Conservation (phyloP, 2,888 invertebrate species). For the Crepidodera aurea region DNA sequence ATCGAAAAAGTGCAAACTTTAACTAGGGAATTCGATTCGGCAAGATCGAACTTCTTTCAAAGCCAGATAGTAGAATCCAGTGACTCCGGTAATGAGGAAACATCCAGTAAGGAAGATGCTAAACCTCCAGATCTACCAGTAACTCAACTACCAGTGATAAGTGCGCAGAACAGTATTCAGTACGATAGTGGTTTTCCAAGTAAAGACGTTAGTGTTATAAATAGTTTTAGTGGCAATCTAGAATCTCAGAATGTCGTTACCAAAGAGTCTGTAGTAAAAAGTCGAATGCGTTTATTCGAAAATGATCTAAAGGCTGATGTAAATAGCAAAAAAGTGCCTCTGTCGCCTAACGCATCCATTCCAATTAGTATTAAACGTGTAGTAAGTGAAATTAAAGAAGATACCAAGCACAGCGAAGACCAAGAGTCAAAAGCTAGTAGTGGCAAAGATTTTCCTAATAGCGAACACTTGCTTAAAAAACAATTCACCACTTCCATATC, state of each 20-base stretch:
- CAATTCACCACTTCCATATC: background rate
- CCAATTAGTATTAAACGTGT: constrained; percentile 30
- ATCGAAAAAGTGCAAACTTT: constrained; percentile 41
- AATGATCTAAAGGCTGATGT: constrained; percentile 47
- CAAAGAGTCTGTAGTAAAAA: constrained; percentile 61
- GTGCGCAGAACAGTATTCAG: constrained; percentile 29
- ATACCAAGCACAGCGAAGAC: constrained; percentile 23
- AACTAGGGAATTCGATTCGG: constrained; percentile 50
- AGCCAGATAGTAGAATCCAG: constrained; percentile 55
- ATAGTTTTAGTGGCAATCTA: constrained; percentile 48
- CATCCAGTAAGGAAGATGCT: constrained; percentile 43
- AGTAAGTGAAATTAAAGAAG: constrained; percentile 27
- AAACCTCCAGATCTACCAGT: constrained; percentile 43
- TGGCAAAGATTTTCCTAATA: background rate
- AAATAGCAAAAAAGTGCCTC: constrained; percentile 43
- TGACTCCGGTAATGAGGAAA: constrained; percentile 42
- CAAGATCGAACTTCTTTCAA: constrained; percentile 60
- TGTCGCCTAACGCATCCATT: constrained; percentile 30
- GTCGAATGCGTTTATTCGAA: constrained; percentile 60
- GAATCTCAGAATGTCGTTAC: constrained; percentile 56
- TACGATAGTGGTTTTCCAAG: constrained; percentile 52
- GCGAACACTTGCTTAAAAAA: background rate
- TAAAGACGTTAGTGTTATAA: constrained; percentile 44
- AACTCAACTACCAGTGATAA: background rate
- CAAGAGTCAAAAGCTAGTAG: background rate